A percentile compares a stretch with the other conserved stretches of the same genome.
These are phyloP conservation scores for Alloscopus bannaensis DNA, from an alignment of 2,888 invertebrate species.

Conservation along the genomic window DNA sequence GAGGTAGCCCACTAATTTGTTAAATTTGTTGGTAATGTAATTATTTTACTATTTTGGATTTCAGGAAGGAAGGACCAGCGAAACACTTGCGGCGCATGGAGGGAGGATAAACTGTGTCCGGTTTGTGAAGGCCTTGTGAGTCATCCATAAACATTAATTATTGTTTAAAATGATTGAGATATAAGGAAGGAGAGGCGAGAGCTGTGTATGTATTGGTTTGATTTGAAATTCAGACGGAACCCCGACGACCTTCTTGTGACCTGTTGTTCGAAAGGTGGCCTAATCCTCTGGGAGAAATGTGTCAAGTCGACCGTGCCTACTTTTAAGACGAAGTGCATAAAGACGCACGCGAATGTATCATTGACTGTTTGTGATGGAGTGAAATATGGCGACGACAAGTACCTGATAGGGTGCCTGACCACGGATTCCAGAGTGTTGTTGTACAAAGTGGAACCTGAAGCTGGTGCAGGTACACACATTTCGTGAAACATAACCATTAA, in stretches of 20 bases:
- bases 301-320: slow-evolving; percentile 20
- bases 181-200: no score
- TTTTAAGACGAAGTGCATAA: slow-evolving; percentile 17
- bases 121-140: slow-evolving; percentile 77
- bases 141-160: no score
- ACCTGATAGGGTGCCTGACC: slow-evolving; percentile 66
- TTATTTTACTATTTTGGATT: slow-evolving; percentile 31
- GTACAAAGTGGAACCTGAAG: slow-evolving; percentile 33
- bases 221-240: slow-evolving; percentile 17
- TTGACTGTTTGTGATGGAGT: slow-evolving; percentile 69
- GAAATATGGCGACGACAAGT: slow-evolving; percentile 19
- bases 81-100: slow-evolving; percentile 81
- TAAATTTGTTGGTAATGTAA: slow-evolving; percentile 2
- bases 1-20: background rate
- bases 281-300: slow-evolving; percentile 66
- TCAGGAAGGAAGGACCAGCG: slow-evolving; percentile 78
- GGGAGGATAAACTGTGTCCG: slow-evolving; percentile 86
- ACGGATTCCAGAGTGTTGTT: slow-evolving; percentile 63
- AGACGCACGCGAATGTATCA: slow-evolving; percentile 33
- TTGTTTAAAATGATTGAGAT: no score
- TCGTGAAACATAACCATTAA: no score
- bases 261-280: slow-evolving; percentile 63
- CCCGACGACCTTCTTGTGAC: slow-evolving; percentile 48
- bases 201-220: no score
- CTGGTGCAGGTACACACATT: no score